Conservation (phyloP, 2,113 vertebrate genomes). For the Pelobates fuscus region DNA sequence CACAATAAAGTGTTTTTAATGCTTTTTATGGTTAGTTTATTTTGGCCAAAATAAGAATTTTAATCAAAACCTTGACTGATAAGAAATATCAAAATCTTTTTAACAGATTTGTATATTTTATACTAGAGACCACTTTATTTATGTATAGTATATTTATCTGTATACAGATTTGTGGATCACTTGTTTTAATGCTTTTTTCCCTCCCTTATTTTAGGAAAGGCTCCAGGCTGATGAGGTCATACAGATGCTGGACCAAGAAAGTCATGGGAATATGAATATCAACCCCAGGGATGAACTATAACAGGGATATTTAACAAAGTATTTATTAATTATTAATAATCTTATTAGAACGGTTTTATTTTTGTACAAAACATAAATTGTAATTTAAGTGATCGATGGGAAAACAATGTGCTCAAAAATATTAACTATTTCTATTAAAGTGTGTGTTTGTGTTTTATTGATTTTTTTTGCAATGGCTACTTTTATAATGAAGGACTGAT, state of each 20-base stretch:
- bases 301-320: slow-evolving; percentile 67
- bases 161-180: not conserved
- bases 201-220: slow-evolving; percentile 75
- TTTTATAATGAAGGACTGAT: no score
- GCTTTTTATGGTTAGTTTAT: no score
- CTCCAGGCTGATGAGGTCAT: slow-evolving; percentile 94
- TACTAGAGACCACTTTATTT: no score
- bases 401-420: slow-evolving; percentile 37
- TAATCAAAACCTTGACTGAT: no score
- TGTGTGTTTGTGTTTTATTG: slow-evolving; percentile 7
- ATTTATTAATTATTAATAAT: slow-evolving; percentile 93
- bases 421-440: slow-evolving; percentile 20
- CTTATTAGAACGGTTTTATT: slow-evolving; percentile 89
- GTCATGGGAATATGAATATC: slow-evolving; percentile 70
- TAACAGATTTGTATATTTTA: no score
- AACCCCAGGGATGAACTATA: slow-evolving; percentile 95
- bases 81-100: no score
- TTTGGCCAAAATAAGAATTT: no score
- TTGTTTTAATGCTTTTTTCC: not conserved
- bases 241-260: slow-evolving; percentile 75
- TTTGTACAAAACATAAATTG: slow-evolving; percentile 85
- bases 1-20: no score
- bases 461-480: no score
- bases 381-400: slow-evolving; percentile 67
- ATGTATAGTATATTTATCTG: no score